Percentiles rank a stretch among this genome's conserved stretches.
Conservation (phyloP, 2,888 invertebrate genomes). For the Heliconius ismenius region DNA sequence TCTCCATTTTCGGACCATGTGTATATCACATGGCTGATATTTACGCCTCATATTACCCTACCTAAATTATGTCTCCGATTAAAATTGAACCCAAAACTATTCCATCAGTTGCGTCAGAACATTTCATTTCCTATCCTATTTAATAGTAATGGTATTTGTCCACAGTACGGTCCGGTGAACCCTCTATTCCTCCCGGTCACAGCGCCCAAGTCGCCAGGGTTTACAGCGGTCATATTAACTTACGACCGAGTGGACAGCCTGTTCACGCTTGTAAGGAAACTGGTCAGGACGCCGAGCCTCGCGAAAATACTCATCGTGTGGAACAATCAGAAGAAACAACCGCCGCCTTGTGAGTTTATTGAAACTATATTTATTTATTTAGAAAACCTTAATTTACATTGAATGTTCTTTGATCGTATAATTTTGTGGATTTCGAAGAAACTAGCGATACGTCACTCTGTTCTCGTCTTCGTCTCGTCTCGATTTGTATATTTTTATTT, state of each 20-base stretch:
- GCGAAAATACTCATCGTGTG: slow-evolving; percentile 96
- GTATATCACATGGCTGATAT: no score
- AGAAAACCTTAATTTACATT: background rate
- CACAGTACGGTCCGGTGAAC: slow-evolving; percentile 83
- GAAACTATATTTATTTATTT: no score
- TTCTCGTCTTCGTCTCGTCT: no score
- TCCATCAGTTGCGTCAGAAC: background rate
- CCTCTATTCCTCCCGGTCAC: slow-evolving; percentile 93
- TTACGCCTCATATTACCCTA: background rate
- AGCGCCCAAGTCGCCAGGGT: slow-evolving; percentile 92
- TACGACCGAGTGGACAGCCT: slow-evolving; percentile 95
- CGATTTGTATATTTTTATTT: no score
- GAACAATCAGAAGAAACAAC: slow-evolving; percentile 96
- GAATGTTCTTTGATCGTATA: background rate
- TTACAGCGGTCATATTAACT: slow-evolving; percentile 97
- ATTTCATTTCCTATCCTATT: background rate
- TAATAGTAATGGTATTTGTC: background rate
- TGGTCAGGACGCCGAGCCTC: slow-evolving; percentile 93
- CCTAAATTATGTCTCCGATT: background rate
- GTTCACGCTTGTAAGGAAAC: slow-evolving; percentile 91
- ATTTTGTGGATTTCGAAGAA: background rate
- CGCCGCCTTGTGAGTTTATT: slow-evolving; percentile 88
- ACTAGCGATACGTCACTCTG: background rate
- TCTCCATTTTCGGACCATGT: no score
- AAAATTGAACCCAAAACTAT: background rate